Evolutionary conservation across 2,797 vertebrate genomes (phyloP).

Genomic region (Vultur gryphus): DNA sequence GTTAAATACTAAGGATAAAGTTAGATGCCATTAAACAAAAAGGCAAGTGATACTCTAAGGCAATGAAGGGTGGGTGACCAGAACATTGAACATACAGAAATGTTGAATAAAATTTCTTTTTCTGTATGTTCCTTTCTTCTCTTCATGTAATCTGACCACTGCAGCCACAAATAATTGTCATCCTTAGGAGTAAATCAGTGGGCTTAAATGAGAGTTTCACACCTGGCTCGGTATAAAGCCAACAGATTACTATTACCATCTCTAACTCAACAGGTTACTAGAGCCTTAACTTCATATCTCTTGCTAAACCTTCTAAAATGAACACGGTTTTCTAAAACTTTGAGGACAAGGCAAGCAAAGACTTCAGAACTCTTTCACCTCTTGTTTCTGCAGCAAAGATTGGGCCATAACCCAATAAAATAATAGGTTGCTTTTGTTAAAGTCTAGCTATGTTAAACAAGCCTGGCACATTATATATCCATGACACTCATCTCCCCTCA

Average conservation of each 20-base stretch:
- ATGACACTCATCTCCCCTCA: background rate
- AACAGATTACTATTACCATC: background rate
- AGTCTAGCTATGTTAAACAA: background rate
- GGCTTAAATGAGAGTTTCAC: background rate
- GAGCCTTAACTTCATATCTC: background rate
- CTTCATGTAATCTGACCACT: background rate
- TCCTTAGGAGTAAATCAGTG: background rate
- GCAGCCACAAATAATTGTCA: background rate
- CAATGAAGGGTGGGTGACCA: background rate
- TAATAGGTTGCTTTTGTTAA: background rate
- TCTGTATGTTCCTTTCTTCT: background rate
- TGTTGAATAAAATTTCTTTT: background rate
- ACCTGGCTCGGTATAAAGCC: background rate
- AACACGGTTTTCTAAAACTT: background rate
- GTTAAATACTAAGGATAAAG: background rate
- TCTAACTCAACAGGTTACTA: background rate
- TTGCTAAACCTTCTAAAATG: background rate
- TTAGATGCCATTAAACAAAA: background rate
- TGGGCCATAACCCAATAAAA: background rate
- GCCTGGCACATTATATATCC: background rate
- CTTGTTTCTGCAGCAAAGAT: background rate
- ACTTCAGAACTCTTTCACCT: background rate
- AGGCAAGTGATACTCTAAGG: background rate
- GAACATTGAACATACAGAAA: background rate
- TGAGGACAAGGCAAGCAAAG: background rate